A percentile compares a stretch with the other conserved stretches of the same genome.
phyloP scores from a whole-genome alignment of 1,140 invertebrate species.

The Drosophila miranda region DNA sequence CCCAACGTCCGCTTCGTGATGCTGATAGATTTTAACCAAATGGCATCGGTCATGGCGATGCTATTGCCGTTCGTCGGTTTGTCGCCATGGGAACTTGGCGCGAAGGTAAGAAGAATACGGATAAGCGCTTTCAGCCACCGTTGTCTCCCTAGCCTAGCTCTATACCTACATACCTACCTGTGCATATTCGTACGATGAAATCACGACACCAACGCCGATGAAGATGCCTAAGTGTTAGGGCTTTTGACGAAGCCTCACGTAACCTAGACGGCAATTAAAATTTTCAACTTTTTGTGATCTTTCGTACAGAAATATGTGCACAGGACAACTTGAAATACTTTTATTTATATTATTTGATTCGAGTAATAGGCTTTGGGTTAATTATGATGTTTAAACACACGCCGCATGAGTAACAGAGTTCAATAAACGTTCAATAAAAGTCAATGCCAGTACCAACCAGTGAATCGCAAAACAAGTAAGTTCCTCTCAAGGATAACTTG shows the following conservation, averaged over 20 bases:
- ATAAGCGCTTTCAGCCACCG: conserved; percentile 9
- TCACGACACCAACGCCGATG: conserved; percentile 25
- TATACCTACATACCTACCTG: background rate
- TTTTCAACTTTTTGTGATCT: too few species aligned
- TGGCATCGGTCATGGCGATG: conserved; percentile 70
- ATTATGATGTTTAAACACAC: too few species aligned
- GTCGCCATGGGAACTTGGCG: conserved; percentile 39
- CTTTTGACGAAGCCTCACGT: conserved; percentile 34
- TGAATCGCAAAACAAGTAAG: too few species aligned
- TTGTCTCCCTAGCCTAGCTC: conserved; percentile 14
- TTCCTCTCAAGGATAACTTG: too few species aligned
- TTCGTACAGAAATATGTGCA: too few species aligned
- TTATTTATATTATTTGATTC: too few species aligned
- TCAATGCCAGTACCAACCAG: too few species aligned
- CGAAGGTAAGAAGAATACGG: conserved; percentile 42
- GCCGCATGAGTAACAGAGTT: too few species aligned
- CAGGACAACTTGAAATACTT: too few species aligned
- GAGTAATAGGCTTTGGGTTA: too few species aligned
- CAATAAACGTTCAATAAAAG: too few species aligned
- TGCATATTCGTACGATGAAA: conserved; percentile 20
- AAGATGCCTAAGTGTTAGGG: conserved; percentile 27
- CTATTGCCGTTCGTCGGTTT: conserved; percentile 14
- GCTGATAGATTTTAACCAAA: conserved; percentile 65
- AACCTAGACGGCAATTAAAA: conserved; percentile 28
- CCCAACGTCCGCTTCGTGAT: conserved; percentile 76